These are phyloP conservation scores for Turritopsis rubra DNA, from an alignment of 30 jellyfish, hydroid and myxozoan genomes.

Conservation along the genomic window DNA sequence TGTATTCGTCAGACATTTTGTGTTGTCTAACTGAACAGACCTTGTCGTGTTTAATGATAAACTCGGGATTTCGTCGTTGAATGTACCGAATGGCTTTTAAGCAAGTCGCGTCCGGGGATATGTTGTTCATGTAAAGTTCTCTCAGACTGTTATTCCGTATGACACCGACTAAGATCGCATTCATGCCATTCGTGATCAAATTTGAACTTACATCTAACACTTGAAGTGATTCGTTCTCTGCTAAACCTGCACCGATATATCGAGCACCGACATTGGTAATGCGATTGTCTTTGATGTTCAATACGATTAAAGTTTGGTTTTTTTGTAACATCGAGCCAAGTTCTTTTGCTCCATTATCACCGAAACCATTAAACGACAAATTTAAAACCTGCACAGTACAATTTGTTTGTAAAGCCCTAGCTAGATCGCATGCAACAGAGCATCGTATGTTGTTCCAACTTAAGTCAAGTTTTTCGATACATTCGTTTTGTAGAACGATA, in stretches of 20 bases:
- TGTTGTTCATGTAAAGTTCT: constrained; percentile 52
- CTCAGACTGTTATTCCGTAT: constrained; percentile 33
- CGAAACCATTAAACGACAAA: constrained; percentile 58
- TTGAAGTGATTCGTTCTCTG: constrained; percentile 41
- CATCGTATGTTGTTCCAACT: constrained; percentile 75
- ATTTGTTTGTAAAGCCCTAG: constrained; percentile 45
- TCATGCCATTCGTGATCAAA: constrained; percentile 64
- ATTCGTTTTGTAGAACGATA: constrained; percentile 27
- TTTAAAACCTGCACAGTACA: constrained; percentile 32
- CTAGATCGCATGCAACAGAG: constrained; percentile 55
- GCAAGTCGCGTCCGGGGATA: constrained; percentile 40
- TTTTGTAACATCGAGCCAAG: constrained; percentile 38
- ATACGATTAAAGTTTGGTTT: constrained; percentile 43
- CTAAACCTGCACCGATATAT: constrained; percentile 43
- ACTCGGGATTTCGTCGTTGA: constrained; percentile 9
- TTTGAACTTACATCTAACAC: constrained; percentile 55
- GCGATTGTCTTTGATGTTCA: constrained; percentile 53
- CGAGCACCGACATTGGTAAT: constrained; percentile 69
- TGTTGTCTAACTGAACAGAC: constrained; percentile 17
- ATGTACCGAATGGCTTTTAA: constrained; percentile 25
- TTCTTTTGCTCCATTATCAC: constrained; percentile 67
- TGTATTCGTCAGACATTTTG: constrained; percentile 20
- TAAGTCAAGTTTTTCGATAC: constrained; percentile 39
- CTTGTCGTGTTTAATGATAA: constrained; percentile 26
- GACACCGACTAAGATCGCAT: constrained; percentile 39